Evolutionary conservation across 2,113 vertebrate species (phyloP).

Genomic region (Thryonomys swinderianus): DNA sequence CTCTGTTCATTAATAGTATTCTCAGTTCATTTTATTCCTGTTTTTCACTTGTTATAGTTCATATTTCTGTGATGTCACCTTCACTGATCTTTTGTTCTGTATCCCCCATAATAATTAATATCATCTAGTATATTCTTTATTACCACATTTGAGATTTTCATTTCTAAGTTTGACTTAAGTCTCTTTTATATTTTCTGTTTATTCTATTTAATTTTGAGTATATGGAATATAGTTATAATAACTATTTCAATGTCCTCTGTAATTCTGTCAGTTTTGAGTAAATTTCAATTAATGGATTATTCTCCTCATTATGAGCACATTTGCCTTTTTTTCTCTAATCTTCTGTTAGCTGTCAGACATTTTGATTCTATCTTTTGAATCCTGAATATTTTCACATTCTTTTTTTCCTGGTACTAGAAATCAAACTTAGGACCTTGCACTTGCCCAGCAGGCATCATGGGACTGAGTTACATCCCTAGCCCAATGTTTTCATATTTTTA

Average conservation of each 20-base stretch:
- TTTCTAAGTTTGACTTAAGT: slow-evolving; percentile 5
- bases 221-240: background rate
- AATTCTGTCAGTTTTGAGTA: background rate
- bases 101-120: background rate
- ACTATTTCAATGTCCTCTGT: background rate
- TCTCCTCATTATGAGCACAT: background rate
- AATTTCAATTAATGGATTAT: background rate
- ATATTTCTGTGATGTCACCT: background rate
- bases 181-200: background rate
- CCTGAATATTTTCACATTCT: background rate
- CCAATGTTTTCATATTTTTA: background rate
- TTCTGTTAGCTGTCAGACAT: background rate
- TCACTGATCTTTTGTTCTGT: background rate
- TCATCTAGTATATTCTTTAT: background rate
- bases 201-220: background rate
- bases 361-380: background rate
- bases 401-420: background rate
- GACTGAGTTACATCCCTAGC: too few species aligned
- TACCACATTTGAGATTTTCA: background rate
- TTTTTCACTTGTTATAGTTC: background rate
- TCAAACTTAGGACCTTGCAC: too few species aligned
- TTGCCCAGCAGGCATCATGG: too few species aligned
- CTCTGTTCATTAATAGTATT: background rate
- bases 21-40: slow-evolving; percentile 4
- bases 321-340: background rate